Percentiles rank a stretch among this genome's conserved stretches.
Conservation (phyloP, 1,140 invertebrate species). For the Delia radicum region DNA sequence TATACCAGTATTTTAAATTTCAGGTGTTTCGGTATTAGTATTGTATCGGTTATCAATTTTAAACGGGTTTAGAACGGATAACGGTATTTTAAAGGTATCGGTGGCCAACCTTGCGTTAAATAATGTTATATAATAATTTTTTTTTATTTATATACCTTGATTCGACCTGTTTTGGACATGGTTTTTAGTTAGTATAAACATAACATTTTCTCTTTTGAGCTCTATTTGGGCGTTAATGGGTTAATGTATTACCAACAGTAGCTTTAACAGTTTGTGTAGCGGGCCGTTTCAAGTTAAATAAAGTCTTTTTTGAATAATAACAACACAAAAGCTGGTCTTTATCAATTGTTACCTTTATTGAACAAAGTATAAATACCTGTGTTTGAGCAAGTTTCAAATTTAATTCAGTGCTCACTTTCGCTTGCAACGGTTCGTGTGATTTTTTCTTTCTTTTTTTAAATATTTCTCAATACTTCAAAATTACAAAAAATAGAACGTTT, state of each 20-base stretch:
- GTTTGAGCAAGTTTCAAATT: slow-evolving; percentile 24
- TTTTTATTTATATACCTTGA: no score
- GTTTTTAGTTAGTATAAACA: neutral
- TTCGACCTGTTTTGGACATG: no score
- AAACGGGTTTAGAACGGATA: no score
- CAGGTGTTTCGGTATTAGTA: no score
- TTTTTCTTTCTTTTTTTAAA: neutral
- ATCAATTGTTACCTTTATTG: neutral
- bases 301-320: neutral
- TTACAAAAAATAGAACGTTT: slow-evolving; percentile 3
- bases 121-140: no score
- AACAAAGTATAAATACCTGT: slow-evolving; percentile 26
- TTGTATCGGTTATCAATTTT: no score
- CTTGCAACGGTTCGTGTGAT: slow-evolving; percentile 26
- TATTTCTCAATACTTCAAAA: neutral
- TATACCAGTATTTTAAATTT: no score
- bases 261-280: neutral
- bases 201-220: neutral
- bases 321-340: neutral
- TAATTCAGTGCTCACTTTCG: slow-evolving; percentile 30
- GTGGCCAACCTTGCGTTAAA: no score
- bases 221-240: neutral
- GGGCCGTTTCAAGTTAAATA: neutral
- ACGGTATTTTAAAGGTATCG: no score
- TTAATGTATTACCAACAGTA: neutral